These are phyloP conservation scores for Diorhabda elongata DNA, from an alignment of 1,140 invertebrate genomes.

Conservation along the genomic window DNA sequence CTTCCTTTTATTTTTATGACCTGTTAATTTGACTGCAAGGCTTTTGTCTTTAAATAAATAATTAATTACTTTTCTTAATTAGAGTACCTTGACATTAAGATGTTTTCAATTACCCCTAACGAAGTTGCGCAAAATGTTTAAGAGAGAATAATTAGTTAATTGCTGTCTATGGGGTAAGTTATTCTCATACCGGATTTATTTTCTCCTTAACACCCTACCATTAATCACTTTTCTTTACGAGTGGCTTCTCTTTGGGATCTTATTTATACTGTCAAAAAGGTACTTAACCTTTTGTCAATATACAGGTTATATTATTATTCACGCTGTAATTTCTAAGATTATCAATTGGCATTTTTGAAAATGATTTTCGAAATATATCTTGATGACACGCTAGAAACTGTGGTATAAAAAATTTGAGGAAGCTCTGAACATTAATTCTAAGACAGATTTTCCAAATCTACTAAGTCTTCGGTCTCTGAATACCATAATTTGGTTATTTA, in stretches of 20 bases:
- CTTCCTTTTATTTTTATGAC: not conserved
- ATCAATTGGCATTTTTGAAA: no score
- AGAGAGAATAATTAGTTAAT: conserved; percentile 20
- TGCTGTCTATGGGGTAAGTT: conserved; percentile 16
- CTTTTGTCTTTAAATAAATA: conserved; percentile 5
- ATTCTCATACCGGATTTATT: conserved; percentile 13
- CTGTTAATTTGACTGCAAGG: not conserved
- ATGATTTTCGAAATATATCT: no score
- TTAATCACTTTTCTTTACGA: conserved; percentile 2
- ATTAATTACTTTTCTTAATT: conserved; percentile 18
- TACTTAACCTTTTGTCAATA: not conserved
- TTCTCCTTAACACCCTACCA: not conserved
- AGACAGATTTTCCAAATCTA: no score
- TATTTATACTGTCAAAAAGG: not conserved
- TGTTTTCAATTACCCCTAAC: conserved; percentile 18
- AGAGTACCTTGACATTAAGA: conserved; percentile 18
- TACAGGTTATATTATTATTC: no score
- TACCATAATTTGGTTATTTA: no score
- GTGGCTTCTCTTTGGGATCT: not conserved
- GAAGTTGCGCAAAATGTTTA: conserved; percentile 15
- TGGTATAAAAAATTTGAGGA: no score
- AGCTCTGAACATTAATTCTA: no score
- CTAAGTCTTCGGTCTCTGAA: no score
- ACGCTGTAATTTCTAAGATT: no score
- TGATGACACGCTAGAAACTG: no score